Conservation (phyloP, 2,797 vertebrate genomes). For the Pseudochirops corinnae region DNA sequence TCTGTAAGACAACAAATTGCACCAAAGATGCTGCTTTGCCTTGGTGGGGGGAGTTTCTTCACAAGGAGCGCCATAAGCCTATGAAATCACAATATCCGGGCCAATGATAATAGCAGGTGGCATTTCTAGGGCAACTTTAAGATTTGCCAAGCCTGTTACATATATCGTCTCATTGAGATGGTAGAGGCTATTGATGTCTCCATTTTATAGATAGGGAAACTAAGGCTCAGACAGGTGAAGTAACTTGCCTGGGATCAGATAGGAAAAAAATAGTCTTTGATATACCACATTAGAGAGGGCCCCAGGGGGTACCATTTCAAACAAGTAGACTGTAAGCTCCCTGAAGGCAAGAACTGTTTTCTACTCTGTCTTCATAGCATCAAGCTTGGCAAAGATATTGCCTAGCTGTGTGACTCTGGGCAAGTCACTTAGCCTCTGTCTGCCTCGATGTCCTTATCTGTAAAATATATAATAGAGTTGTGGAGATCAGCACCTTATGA, state of each 20-base stretch:
- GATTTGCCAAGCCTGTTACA: not conserved
- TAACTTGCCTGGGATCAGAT: not conserved
- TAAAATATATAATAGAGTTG: not conserved
- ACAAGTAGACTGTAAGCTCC: not conserved
- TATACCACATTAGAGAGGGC: conserved; percentile 38
- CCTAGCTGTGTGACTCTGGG: not conserved
- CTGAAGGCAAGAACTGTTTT: not conserved
- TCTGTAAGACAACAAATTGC: not conserved
- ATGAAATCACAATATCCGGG: not conserved
- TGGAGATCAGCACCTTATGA: not conserved
- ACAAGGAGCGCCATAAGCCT: not conserved
- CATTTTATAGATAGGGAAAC: not conserved
- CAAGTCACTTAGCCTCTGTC: not conserved
- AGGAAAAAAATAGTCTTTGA: conserved; percentile 31
- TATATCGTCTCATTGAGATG: not conserved
- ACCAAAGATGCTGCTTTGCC: not conserved
- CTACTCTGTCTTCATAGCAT: not conserved
- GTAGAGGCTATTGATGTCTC: not conserved
- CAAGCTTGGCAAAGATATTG: not conserved
- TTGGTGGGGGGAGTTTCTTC: not conserved
- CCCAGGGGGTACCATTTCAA: not conserved
- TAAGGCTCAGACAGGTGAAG: not conserved
- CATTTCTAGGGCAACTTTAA: not conserved
- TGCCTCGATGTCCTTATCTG: not conserved
- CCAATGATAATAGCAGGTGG: not conserved